Evolutionary conservation across 2,888 invertebrate species (phyloP).

Genomic region (Melinopterus prodromus): DNA sequence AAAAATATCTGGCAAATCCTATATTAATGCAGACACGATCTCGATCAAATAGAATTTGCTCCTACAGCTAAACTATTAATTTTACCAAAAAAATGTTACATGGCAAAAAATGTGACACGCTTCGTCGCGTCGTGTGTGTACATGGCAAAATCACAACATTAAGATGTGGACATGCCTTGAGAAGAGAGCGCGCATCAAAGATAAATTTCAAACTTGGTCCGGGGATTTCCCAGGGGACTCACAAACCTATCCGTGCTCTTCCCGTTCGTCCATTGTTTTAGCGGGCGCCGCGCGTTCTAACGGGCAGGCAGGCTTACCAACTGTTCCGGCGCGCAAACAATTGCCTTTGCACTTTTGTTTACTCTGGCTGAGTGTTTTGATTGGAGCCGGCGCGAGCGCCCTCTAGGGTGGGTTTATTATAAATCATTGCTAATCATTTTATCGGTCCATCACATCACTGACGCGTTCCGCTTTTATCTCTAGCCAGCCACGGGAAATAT

Average conservation of each 20-base stretch:
- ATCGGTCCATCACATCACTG: slow-evolving; percentile 26
- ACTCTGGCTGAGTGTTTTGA: slow-evolving; percentile 35
- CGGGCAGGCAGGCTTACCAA: slow-evolving; percentile 23
- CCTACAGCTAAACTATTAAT: no score
- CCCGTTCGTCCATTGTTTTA: slow-evolving; percentile 34
- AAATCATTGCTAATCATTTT: slow-evolving; percentile 33
- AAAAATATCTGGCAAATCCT: no score
- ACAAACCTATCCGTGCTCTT: slow-evolving; percentile 41
- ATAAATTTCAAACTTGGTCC: slow-evolving; percentile 38
- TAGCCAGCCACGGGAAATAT: neutral
- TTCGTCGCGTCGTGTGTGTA: no score
- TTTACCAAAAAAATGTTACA: no score
- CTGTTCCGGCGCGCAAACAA: slow-evolving; percentile 31
- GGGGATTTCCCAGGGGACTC: slow-evolving; percentile 41
- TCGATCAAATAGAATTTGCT: no score
- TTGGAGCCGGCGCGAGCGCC: slow-evolving; percentile 26
- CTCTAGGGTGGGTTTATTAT: slow-evolving; percentile 23
- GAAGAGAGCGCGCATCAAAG: slow-evolving; percentile 22
- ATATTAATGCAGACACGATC: no score
- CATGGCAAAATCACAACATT: neutral
- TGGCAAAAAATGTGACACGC: no score
- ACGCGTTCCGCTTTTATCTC: neutral
- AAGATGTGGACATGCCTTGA: slow-evolving; percentile 14
- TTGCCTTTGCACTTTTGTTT: slow-evolving; percentile 29
- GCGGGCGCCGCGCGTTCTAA: slow-evolving; percentile 17